These are phyloP conservation scores for Bradysia coprophila DNA, from an alignment of 1,140 invertebrate species.

Conservation along the genomic window DNA sequence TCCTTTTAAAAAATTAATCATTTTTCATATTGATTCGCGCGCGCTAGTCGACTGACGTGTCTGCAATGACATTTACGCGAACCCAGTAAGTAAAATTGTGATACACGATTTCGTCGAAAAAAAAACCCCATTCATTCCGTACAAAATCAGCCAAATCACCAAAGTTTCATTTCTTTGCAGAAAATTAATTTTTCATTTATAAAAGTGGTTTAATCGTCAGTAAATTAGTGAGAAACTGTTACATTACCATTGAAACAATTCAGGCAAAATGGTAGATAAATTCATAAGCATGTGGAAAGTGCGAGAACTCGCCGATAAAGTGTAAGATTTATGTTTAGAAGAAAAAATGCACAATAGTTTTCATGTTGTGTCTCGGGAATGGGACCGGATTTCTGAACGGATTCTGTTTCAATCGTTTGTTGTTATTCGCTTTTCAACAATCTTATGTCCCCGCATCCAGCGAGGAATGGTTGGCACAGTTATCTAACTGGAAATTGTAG, in stretches of 20 bases:
- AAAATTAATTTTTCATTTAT: neutral
- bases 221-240: neutral
- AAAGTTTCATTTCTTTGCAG: neutral
- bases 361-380: neutral
- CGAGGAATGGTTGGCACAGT: neutral
- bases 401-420: neutral
- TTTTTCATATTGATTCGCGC: too few species aligned
- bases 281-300: constrained; percentile 86
- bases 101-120: too few species aligned
- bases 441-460: neutral
- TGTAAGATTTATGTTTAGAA: constrained; percentile 55
- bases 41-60: too few species aligned
- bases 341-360: constrained; percentile 3
- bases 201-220: neutral
- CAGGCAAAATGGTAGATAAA: constrained; percentile 30
- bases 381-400: neutral
- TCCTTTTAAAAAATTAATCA: too few species aligned
- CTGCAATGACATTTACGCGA: too few species aligned
- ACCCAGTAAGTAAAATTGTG: too few species aligned
- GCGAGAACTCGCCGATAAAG: constrained; percentile 83
- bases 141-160: neutral
- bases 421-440: neutral
- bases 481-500: neutral
- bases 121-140: too few species aligned
- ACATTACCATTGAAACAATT: neutral